Evolutionary conservation across 2,113 vertebrate species (phyloP).

Genomic region (Amphilophus citrinellus): DNA sequence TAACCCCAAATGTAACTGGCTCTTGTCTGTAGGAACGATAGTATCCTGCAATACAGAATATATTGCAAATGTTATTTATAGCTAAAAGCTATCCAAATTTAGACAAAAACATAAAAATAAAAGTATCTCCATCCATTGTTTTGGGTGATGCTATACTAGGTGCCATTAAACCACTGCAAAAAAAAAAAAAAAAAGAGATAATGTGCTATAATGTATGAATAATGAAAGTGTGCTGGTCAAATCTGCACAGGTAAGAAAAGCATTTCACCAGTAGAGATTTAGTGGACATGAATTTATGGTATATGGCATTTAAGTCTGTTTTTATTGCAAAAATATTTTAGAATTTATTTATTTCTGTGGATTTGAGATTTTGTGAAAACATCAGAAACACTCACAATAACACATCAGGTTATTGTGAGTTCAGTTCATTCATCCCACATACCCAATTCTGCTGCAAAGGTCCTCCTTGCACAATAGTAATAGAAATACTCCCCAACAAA

Average conservation of each 20-base stretch:
- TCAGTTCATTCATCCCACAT: background rate
- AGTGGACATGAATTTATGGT: background rate
- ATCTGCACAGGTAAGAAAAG: background rate
- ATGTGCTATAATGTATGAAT: background rate
- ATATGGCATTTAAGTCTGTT: background rate
- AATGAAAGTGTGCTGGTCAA: background rate
- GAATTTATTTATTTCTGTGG: background rate
- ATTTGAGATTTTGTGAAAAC: background rate
- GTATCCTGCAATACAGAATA: slow-evolving; percentile 84
- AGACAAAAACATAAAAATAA: background rate
- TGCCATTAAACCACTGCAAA: background rate
- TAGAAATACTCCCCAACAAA: background rate
- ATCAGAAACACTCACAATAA: background rate
- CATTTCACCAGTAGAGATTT: background rate
- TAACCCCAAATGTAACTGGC: slow-evolving; percentile 91
- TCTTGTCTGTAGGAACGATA: slow-evolving; percentile 95
- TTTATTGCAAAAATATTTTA: background rate
- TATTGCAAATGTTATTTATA: background rate
- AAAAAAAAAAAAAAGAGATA: background rate
- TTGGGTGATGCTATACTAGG: no score
- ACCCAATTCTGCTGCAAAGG: background rate
- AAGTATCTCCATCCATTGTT: background rate
- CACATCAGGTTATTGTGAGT: no score
- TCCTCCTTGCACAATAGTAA: background rate
- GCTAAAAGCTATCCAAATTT: background rate